Base-by-base conservation (phyloP, 2,797 vertebrate genomes). In the Alfaro cultratus region DNA sequence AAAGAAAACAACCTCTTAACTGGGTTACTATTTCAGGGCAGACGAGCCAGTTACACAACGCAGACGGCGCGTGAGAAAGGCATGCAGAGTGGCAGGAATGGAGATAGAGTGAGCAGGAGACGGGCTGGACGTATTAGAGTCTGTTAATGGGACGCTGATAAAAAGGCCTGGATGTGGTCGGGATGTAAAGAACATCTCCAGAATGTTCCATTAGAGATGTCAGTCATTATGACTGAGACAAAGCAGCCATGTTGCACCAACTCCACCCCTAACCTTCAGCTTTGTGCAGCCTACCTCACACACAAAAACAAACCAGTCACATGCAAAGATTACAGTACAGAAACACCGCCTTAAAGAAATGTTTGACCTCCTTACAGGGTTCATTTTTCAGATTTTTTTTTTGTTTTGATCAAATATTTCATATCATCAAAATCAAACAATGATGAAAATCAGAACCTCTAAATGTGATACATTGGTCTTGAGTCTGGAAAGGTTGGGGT, bases 11-110 rank as follows among this genome's bases (percentile, higher is more conserved):
- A 86, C 86, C 88, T 87, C 91, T 92, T 94, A 95, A 96, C 94
- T 95, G 94, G 94, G 95, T 95, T 95, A 95, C 88, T 90, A 88
- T 94, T 94, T 94, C 91, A 92, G 91, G 92, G 86, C 93, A 94
- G 94, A 95, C 92, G 91, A 90, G 86, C 90, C 77, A 81, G 90
- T 96, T 95, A 94, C 92, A 95, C 94, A 96, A 94, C 90, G 68
- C 94, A 93, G 92, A 90, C 84, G 78, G 88, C 83, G 57, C 29
- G 90, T 79, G 86, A 93, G 89, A 85, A 79, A 91, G 89, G 85
- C 87, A 90, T 84, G 89, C 83, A 78, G 82, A 94, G 92, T 90
- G 91, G 86, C 83, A 72, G 89, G 90, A 93, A 89, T 86, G 88
- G 86, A 91, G 92, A 93, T 89, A 91, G 83, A 91, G 81, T 8